Base-by-base conservation (phyloP, 1,140 invertebrate genomes). In the Bombus waltoni region DNA sequence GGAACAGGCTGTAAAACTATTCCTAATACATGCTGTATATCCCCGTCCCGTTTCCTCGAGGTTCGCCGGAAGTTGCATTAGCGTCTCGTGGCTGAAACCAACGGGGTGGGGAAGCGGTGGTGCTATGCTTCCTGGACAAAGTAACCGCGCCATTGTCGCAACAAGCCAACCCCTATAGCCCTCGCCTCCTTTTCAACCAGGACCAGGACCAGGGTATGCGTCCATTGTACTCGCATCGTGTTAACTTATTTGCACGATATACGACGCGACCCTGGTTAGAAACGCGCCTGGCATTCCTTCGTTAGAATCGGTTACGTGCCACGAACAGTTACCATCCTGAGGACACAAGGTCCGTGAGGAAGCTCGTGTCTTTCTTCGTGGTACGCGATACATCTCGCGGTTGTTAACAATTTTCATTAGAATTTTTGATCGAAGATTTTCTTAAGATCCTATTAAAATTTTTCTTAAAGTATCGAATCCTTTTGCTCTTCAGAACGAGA, bases 81-180 rank as follows among this genome's bases (percentile, higher is more conserved):
- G 90, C 89, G 90, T 89, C 82, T 86, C 85, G 84, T 83, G 85
- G 87, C 89, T 81, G 80, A 68, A 82, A 85, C 59, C 68, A 70
- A 86, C 83, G 71, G 88, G 88, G 77, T 40, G 88, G 72, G 78
- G 78, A 65, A 82, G 35, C 85, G 79, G 71, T 42, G 81, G 83
- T 80, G 86, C 81, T 87, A 75, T 85, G 80, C 91, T 91, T 92
- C 91, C 91, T 91, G 91, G 90, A 92, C 91, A 91, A 91, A 92
- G 91, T 92, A 92, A 92, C 89, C 91, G 81, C 88, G 80, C 89
- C 77, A 91, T 91, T 91, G 91, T 91, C 90, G 88, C 88, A 84
- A 91, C 90, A 91, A 91, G 82, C 85, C 89, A 83, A 72, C 80
- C 89, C 75, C 66, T 75, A 32, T 68, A 47, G 10, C 72, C 70